Base-by-base conservation (phyloP, 2,797 vertebrate genomes). In the Cottoperca gobio region DNA sequence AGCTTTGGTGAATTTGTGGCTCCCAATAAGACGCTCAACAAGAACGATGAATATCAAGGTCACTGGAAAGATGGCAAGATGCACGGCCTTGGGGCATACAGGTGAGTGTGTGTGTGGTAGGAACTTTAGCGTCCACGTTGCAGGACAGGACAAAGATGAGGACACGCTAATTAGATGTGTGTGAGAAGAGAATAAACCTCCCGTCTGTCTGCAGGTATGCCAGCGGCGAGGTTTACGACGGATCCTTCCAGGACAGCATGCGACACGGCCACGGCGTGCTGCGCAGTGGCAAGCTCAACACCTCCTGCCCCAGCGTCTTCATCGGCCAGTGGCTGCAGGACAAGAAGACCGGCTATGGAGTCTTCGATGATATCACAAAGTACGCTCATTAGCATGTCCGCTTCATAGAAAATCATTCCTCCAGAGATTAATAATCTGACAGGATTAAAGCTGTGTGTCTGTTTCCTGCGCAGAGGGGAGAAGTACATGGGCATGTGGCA, bases 401-500 rank as follows among this genome's bases (percentile, higher is more conserved):
- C 33, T 33, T 33, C n/a, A n/a, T n/a, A n/a, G n/a, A n/a, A n/a
- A n/a, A n/a, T n/a, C n/a, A n/a, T n/a, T n/a, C n/a, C n/a, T n/a
- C n/a, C n/a, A n/a, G n/a, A n/a, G n/a, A n/a, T n/a, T n/a, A n/a
- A n/a, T n/a, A n/a, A n/a, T n/a, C n/a, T n/a, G n/a, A n/a, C n/a
- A n/a, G n/a, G n/a, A n/a, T n/a, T n/a, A n/a, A n/a, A n/a, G n/a
- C n/a, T n/a, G n/a, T n/a, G n/a, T n/a, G 0, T 61, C 1, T 24
- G 6, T 58, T 71, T 68, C 26, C 6, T 50, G 0, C 42, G 16
- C 89, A 99, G 98, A 85, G 98, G 98, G 39, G 97, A 99, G 85
- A 99, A 99, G 90, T 99, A 96, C 76, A 99, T 99, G 97, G 98
- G 98, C 35, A 96, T 95, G 95, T 99, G 98, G 98, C 96, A 97